These are phyloP conservation scores for Molanna angustata DNA, from an alignment of 2,888 invertebrate genomes.

Conservation along the genomic window DNA sequence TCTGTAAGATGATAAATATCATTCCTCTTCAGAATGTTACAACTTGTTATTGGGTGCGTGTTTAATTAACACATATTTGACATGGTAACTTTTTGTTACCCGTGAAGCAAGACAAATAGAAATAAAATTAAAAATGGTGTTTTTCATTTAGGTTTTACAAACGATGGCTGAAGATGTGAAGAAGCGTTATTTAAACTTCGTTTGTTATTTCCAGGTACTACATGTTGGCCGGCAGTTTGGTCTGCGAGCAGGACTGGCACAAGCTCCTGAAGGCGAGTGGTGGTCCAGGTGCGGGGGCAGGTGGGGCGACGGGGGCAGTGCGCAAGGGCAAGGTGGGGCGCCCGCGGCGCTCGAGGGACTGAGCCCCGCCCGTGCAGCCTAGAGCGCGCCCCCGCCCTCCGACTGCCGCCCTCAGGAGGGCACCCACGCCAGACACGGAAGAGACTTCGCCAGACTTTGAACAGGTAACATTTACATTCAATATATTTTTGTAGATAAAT, in stretches of 20 bases:
- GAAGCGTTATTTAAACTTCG: too few species aligned
- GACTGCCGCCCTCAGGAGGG: slow-evolving; percentile 36
- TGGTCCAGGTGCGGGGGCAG: slow-evolving; percentile 59
- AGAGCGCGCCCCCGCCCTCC: slow-evolving; percentile 35
- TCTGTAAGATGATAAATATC: too few species aligned
- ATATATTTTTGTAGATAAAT: background rate
- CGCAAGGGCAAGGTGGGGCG: slow-evolving; percentile 88
- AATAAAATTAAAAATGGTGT: too few species aligned
- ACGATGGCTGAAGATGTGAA: too few species aligned
- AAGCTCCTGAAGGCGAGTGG: slow-evolving; percentile 80
- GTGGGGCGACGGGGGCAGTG: slow-evolving; percentile 64
- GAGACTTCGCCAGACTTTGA: slow-evolving; percentile 31
- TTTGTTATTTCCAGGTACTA: slow-evolving; percentile 78
- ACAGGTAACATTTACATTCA: slow-evolving; percentile 24
- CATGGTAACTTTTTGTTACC: too few species aligned
- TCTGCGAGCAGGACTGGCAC: slow-evolving; percentile 96
- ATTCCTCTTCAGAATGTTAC: too few species aligned
- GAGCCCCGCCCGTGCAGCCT: slow-evolving; percentile 51
- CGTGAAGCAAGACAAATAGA: too few species aligned
- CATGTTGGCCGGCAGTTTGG: slow-evolving; percentile 84
- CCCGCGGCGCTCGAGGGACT: slow-evolving; percentile 86
- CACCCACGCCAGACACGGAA: slow-evolving; percentile 34
- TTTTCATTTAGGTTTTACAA: too few species aligned
- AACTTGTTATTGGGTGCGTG: too few species aligned
- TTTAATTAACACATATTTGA: too few species aligned